Percentiles rank a stretch among this genome's conserved stretches.
Conservation (phyloP, 2,888 invertebrate species). For the Netelia fuscicornis region DNA sequence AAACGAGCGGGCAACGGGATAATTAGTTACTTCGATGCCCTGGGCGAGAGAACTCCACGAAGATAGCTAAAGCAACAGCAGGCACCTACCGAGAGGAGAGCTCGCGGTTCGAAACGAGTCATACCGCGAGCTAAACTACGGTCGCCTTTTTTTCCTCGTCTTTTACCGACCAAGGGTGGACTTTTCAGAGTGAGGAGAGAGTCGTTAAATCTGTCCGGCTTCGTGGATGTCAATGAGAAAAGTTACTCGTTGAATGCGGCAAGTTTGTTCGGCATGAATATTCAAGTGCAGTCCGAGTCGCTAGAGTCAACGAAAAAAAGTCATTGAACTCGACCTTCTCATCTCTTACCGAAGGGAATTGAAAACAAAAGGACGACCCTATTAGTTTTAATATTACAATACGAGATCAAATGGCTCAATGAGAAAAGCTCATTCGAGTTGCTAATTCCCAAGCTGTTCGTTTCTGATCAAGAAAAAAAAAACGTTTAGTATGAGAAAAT, state of each 20-base stretch:
- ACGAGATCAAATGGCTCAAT: constrained; percentile 13
- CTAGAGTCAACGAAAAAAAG: neutral
- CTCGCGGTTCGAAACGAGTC: constrained; percentile 41
- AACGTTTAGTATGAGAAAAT: too few species aligned
- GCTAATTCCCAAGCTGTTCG: neutral
- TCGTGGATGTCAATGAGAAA: constrained; percentile 48
- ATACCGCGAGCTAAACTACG: constrained; percentile 47
- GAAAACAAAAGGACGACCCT: too few species aligned
- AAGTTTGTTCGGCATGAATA: constrained; percentile 54
- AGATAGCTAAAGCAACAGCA: constrained; percentile 48
- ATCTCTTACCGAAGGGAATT: neutral
- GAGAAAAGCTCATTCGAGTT: neutral
- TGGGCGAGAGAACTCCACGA: neutral
- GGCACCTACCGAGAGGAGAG: constrained; percentile 48
- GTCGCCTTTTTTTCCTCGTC: neutral
- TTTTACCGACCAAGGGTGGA: constrained; percentile 12
- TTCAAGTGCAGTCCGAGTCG: constrained; percentile 27
- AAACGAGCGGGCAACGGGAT: constrained; percentile 67
- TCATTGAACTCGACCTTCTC: constrained; percentile 24
- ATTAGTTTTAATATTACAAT: neutral
- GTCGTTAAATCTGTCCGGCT: constrained; percentile 61
- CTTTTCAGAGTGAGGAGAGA: constrained; percentile 33
- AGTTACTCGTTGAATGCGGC: constrained; percentile 22
- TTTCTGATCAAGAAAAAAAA: too few species aligned
- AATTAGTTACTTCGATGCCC: constrained; percentile 66